These are phyloP conservation scores for Acromyrmex heyeri DNA, from an alignment of 1,140 invertebrate species.

Conservation along the genomic window DNA sequence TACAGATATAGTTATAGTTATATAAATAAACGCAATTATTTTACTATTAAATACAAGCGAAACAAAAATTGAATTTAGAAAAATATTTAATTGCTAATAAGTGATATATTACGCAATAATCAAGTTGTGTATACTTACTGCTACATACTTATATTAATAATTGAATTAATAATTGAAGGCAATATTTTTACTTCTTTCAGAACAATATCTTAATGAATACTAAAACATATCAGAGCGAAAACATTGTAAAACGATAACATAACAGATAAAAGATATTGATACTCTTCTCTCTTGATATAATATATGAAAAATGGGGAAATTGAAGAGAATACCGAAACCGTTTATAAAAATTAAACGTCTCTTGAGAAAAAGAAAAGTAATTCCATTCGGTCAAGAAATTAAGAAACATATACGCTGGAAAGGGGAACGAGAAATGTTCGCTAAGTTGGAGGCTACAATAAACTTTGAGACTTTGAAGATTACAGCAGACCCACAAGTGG, in stretches of 20 bases:
- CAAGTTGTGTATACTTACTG: not conserved
- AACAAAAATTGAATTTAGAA: not conserved
- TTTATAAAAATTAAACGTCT: constrained; percentile 61
- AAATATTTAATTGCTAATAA: not conserved
- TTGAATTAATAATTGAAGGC: not conserved
- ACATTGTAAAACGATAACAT: constrained; percentile 42
- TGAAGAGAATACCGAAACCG: constrained; percentile 6
- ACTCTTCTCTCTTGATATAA: not conserved
- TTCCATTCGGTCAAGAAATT: constrained; percentile 40
- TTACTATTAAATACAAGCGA: not conserved
- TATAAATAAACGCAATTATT: not conserved
- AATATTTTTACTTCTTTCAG: constrained; percentile 41
- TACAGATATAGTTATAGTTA: not conserved
- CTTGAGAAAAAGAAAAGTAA: constrained; percentile 62
- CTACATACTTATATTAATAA: too few relatives aligned
- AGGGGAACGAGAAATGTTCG: constrained; percentile 33
- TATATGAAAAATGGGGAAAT: not conserved
- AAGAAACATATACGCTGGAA: constrained; percentile 24
- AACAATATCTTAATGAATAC: constrained; percentile 26
- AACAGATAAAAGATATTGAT: not conserved
- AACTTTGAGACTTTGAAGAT: constrained; percentile 74
- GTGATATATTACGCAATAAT: not conserved
- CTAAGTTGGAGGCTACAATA: constrained; percentile 49
- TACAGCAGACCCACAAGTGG: constrained; percentile 56
- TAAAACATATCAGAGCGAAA: constrained; percentile 35